Conservation (phyloP, 2,113 vertebrate genomes). For the Notiomystis cincta region DNA sequence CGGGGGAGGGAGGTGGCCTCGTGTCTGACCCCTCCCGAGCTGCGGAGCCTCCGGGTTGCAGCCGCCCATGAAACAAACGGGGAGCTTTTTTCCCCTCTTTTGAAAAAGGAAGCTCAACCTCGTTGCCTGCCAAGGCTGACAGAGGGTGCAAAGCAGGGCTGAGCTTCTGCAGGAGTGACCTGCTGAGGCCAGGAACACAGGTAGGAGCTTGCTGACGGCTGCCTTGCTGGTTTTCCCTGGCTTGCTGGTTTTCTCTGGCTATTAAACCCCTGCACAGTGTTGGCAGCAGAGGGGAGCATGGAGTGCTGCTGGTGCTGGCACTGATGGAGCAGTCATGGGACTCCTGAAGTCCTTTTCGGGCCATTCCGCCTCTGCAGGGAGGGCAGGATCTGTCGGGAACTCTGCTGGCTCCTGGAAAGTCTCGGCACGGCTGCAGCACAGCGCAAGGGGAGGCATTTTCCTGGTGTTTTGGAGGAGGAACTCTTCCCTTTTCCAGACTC, state of each 20-base stretch:
- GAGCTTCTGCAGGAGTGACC: neutral
- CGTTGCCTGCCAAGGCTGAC: rapidly evolving
- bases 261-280: neutral
- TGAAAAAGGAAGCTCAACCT: neutral
- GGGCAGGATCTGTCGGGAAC: neutral
- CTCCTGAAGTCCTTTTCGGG: neutral
- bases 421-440: neutral
- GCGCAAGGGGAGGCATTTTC: neutral
- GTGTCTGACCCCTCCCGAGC: conserved; percentile 3
- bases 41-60: neutral
- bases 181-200: neutral
- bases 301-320: neutral
- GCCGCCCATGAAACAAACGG: neutral
- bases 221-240: neutral
- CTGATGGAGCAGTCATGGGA: neutral
- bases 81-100: neutral
- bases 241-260: neutral
- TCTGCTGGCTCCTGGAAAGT: neutral
- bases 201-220: neutral
- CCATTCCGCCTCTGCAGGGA: neutral
- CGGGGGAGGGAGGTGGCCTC: neutral
- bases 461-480: neutral
- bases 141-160: neutral
- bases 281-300: neutral
- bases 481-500: neutral